A percentile compares a stretch with the other conserved stretches of the same genome.
Conservation (phyloP, 2,888 invertebrate genomes). For the Macrosiphum euphorbiae region DNA sequence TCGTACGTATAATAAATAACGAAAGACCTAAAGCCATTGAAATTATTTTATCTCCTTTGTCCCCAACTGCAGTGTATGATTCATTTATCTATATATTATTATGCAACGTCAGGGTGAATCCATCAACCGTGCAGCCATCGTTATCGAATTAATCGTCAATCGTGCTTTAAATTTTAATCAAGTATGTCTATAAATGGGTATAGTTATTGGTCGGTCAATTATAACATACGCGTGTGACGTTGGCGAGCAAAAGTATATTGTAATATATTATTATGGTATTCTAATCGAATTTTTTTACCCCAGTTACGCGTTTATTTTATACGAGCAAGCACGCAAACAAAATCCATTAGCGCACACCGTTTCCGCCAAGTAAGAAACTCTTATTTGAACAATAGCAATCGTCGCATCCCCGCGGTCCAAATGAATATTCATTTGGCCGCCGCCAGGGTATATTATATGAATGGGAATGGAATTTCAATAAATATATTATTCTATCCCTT, state of each 20-base stretch:
- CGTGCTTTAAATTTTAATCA: conserved; percentile 7
- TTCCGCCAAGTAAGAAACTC: conserved; percentile 15
- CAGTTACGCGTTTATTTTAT: not conserved
- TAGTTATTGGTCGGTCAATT: not conserved
- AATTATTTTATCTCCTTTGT: conserved; percentile 13
- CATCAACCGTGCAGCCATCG: not conserved
- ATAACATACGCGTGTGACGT: not conserved
- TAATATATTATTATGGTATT: no score
- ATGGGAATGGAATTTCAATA: conserved; percentile 34
- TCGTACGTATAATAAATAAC: not conserved
- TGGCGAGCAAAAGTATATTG: not conserved
- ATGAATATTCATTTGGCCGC: conserved; percentile 43
- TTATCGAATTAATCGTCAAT: conserved; percentile 29
- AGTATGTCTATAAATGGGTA: not conserved
- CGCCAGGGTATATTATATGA: not conserved
- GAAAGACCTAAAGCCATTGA: not conserved
- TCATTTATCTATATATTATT: not conserved
- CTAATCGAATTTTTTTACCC: not conserved
- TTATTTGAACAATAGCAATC: conserved; percentile 29
- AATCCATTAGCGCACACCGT: conserved; percentile 41
- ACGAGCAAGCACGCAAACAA: not conserved
- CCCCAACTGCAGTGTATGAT: not conserved
- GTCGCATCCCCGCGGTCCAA: not conserved
- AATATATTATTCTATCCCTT: conserved; percentile 32
- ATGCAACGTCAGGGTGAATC: not conserved